phyloP scores from a whole-genome alignment of 2,888 invertebrate species.

The Caenorhabditis plicata region DNA sequence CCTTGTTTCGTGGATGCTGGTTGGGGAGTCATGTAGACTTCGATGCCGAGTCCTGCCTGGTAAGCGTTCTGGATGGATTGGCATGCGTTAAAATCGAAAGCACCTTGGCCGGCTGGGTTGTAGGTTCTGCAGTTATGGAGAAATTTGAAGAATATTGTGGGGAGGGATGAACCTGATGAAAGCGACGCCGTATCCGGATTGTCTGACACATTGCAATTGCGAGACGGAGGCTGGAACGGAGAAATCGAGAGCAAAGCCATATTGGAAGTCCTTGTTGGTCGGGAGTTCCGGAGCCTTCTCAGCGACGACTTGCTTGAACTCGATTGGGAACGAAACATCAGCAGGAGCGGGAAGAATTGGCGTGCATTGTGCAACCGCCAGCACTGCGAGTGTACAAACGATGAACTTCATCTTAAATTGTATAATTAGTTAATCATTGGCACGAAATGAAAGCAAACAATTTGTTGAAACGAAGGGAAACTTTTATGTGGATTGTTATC shows the following conservation, averaged over 20 bases:
- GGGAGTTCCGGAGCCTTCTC: constrained; percentile 12
- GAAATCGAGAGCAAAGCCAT: constrained; percentile 25
- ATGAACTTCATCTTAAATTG: no score
- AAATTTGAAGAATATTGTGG: no score
- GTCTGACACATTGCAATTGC: constrained; percentile 19
- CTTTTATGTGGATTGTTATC: no score
- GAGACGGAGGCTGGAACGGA: constrained; percentile 12
- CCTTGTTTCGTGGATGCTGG: constrained; percentile 17
- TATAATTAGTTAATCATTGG: no score
- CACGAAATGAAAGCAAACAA: no score
- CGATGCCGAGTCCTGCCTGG: constrained; percentile 35
- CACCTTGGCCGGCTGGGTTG: constrained; percentile 31
- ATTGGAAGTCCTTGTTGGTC: constrained; percentile 12
- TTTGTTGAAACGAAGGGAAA: no score
- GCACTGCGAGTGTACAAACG: no score
- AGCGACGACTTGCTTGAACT: constrained; percentile 7
- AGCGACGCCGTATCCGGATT: constrained; percentile 17
- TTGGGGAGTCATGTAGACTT: constrained; percentile 44
- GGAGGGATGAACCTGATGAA: no score
- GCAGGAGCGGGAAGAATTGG: no score
- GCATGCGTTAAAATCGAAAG: constrained; percentile 31
- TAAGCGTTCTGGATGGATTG: constrained; percentile 37
- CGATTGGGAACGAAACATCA: no score
- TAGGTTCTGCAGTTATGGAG: no score
- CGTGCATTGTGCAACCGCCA: no score